These are phyloP conservation scores for Sebastes cheni DNA, from an alignment of 2,797 vertebrate species.

Conservation along the genomic window DNA sequence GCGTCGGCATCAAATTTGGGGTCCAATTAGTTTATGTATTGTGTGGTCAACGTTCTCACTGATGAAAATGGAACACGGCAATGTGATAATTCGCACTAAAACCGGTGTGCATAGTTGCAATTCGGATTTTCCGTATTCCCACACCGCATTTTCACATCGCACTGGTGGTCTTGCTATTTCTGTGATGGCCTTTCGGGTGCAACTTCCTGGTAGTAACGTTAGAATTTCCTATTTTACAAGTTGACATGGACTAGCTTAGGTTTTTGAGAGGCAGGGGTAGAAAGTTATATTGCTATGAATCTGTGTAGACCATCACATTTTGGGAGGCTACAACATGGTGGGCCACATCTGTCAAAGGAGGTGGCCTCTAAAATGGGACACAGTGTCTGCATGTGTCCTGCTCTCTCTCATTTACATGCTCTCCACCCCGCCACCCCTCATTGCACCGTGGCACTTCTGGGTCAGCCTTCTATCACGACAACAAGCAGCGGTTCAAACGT, in stretches of 20 bases:
- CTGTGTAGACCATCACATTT: not conserved
- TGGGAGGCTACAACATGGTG: not conserved
- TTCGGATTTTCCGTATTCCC: too few relatives aligned
- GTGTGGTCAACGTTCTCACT: too few relatives aligned
- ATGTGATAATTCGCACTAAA: too few relatives aligned
- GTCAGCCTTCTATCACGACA: slow-evolving; percentile 28
- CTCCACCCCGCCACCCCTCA: slow-evolving; percentile 22
- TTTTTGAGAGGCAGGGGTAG: not conserved
- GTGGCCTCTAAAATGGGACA: not conserved
- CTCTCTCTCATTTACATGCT: slow-evolving; percentile 33
- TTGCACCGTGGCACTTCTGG: slow-evolving; percentile 45
- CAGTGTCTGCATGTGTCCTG: not conserved
- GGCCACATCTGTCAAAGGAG: slow-evolving; percentile 22
- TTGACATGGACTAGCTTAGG: not conserved
- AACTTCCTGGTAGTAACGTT: too few relatives aligned
- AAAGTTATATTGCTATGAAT: not conserved
- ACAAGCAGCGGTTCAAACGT: slow-evolving; percentile 33
- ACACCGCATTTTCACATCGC: too few relatives aligned
- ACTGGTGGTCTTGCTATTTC: too few relatives aligned
- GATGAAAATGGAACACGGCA: too few relatives aligned
- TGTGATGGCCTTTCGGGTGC: too few relatives aligned
- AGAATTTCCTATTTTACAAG: not conserved
- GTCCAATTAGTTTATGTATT: too few relatives aligned
- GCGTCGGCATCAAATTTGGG: too few relatives aligned
- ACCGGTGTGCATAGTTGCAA: too few relatives aligned